Conservation (phyloP, 2,888 invertebrate genomes). For the Athalia rosae region DNA sequence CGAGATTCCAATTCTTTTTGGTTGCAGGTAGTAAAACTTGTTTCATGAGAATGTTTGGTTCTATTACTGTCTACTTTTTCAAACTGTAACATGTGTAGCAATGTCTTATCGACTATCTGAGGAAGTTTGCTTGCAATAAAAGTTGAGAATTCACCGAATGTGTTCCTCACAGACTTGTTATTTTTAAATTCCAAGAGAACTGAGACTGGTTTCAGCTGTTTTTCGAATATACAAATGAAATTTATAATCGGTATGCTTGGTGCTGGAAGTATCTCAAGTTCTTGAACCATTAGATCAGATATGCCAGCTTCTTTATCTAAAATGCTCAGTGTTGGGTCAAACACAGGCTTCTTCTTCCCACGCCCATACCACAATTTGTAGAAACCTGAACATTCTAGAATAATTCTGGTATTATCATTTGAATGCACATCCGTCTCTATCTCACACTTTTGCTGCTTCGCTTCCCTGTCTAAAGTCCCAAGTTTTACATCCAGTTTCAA, state of each 20-base stretch:
- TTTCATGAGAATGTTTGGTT: slow-evolving; percentile 11
- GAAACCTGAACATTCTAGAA: slow-evolving; percentile 64
- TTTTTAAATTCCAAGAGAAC: slow-evolving; percentile 62
- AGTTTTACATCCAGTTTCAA: slow-evolving; percentile 64
- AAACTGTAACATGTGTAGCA: slow-evolving; percentile 61
- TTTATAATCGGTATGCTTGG: slow-evolving; percentile 59
- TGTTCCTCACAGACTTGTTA: slow-evolving; percentile 59
- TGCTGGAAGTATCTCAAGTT: slow-evolving; percentile 53
- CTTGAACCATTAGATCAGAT: slow-evolving; percentile 64
- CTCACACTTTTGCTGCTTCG: slow-evolving; percentile 68
- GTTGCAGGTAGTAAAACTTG: neutral
- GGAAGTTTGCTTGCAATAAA: slow-evolving; percentile 64
- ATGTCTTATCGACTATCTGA: slow-evolving; percentile 57
- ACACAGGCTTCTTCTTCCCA: slow-evolving; percentile 58
- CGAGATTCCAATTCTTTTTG: no score
- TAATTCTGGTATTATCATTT: slow-evolving; percentile 59
- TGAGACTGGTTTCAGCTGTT: slow-evolving; percentile 59
- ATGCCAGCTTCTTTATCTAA: slow-evolving; percentile 70
- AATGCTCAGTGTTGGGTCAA: slow-evolving; percentile 58
- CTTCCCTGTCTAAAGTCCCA: slow-evolving; percentile 53
- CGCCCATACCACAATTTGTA: slow-evolving; percentile 68
- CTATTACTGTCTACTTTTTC: slow-evolving; percentile 47
- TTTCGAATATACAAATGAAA: slow-evolving; percentile 64
- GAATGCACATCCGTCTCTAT: slow-evolving; percentile 69
- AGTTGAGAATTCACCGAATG: slow-evolving; percentile 62